Base-by-base conservation (phyloP, 2,888 invertebrate species). In the Drosophila longiperda region DNA sequence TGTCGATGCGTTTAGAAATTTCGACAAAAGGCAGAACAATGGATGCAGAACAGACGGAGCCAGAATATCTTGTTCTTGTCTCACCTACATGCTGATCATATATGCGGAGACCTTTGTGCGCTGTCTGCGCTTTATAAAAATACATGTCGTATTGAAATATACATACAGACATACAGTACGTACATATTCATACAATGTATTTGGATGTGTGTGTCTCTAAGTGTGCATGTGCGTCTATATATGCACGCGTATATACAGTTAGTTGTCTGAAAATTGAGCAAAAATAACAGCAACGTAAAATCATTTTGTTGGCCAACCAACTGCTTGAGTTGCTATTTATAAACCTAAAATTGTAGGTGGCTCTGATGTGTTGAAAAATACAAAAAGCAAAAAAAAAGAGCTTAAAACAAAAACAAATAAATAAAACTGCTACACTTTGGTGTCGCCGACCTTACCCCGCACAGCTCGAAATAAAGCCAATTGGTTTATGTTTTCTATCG, bases 321-420 rank as follows among this genome's bases (percentile, higher is more conserved):
- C 87, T 87, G 83, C 85, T 89, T 87, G 75, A 78, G 64, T 81
- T 82, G 58, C 92, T 93, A 93, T 92, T 92, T 92, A 91, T 93
- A 92, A 72, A 83, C 79, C 82, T 83, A 92, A 92, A 92, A 92
- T 93, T 93, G 92, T 93, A 93, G 92, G 92, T 93, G 92, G 92
- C 88, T 89, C 72, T 55, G 55, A 78, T 83, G 80, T 89, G 81
- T 83, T 74, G 79, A 76, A 82, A 60, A 80, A 68, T 20, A 66
- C 70, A 70, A 68, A 75, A 55, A 73, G 60, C 29, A 63, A 68
- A 70, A 53, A 73, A 67, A 80, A 71, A 71, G 36, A 66, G 50
- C 62, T 26, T 36, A 49, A 32, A 69, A 73, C 57, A 77, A 66
- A 48, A 83, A 83, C 65, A 85, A 82, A 87, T 78, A 77, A 84